phyloP scores from a whole-genome alignment of 2,113 vertebrate species.

The Cinclus mexicanus region DNA sequence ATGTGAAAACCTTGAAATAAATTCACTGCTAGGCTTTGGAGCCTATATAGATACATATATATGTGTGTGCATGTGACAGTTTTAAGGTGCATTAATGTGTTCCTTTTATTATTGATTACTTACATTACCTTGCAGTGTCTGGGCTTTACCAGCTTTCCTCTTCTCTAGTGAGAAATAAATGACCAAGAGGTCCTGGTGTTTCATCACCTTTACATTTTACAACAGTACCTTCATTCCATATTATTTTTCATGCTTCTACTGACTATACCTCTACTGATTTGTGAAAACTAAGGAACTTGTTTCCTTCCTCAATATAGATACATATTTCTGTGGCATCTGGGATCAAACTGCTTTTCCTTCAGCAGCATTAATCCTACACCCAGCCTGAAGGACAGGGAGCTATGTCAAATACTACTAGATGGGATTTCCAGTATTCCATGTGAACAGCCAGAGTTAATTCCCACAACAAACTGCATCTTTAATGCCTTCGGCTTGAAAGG shows the following conservation, averaged over 20 bases:
- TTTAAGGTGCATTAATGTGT: background rate
- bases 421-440: background rate
- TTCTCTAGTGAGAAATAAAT: constrained; percentile 8
- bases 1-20: background rate
- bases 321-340: background rate
- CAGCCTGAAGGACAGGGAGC: constrained; percentile 35
- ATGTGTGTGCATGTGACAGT: fast-evolving
- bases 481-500: background rate
- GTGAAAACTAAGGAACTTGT: constrained; percentile 3
- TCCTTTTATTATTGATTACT: background rate
- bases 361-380: background rate
- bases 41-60: background rate
- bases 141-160: background rate
- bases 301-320: background rate
- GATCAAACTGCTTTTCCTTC: background rate
- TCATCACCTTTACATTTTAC: constrained; percentile 10
- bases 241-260: constrained; percentile 3
- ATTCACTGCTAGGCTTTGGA: background rate
- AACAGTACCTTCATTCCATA: constrained; percentile 17
- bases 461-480: background rate
- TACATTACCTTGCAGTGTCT: background rate
- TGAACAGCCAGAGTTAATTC: background rate
- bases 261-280: constrained; percentile 39
- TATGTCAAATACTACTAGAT: background rate
- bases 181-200: background rate